Percentiles rank a stretch among this genome's conserved stretches.
These are phyloP conservation scores for Setipinna tenuifilis DNA, from an alignment of 2,797 vertebrate genomes.

Conservation along the genomic window DNA sequence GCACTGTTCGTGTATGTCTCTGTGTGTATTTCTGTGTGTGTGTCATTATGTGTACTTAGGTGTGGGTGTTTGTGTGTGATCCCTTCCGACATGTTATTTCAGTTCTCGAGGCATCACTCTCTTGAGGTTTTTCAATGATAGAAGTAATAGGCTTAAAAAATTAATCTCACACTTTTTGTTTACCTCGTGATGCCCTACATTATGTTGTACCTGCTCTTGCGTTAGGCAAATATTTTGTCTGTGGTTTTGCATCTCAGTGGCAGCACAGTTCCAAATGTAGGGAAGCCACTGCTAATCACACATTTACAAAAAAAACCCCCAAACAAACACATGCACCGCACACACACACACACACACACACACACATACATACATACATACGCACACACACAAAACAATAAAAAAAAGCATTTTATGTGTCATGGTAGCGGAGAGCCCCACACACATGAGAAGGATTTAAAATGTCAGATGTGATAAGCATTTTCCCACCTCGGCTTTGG, in stretches of 20 bases:
- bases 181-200: neutral
- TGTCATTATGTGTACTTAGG: neutral
- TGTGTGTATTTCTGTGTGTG: neutral
- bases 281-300: neutral
- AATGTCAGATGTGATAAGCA: conserved; percentile 34
- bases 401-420: neutral
- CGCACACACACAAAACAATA: neutral
- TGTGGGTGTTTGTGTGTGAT: neutral
- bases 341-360: too few species aligned
- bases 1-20: conserved; percentile 1
- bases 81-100: neutral
- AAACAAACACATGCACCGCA: neutral
- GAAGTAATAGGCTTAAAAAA: neutral
- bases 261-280: neutral
- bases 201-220: neutral
- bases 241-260: neutral
- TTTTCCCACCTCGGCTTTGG: conserved; percentile 42
- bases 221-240: neutral
- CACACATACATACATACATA: neutral
- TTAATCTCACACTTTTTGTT: neutral
- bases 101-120: neutral
- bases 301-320: neutral
- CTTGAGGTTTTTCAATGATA: neutral
- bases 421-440: neutral
- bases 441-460: conserved; percentile 10